Evolutionary conservation across 2,888 invertebrate genomes (phyloP).

Genomic region (Mimumesa dahlbomi): DNA sequence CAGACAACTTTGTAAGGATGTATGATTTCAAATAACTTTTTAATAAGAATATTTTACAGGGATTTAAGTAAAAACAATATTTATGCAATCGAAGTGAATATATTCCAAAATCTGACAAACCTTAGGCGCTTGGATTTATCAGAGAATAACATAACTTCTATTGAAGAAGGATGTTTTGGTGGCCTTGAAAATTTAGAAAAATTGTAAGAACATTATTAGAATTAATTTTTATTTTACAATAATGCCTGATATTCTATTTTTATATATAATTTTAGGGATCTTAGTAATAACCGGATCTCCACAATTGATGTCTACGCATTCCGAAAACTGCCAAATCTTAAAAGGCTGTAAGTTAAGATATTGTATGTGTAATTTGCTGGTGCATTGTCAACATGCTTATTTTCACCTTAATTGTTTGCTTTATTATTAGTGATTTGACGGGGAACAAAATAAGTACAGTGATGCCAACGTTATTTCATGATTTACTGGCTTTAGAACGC

Average conservation of each 20-base stretch:
- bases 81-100: slow-evolving; percentile 80
- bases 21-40: slow-evolving; percentile 1
- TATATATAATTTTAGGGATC: slow-evolving; percentile 83
- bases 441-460: slow-evolving; percentile 74
- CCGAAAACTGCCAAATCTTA: slow-evolving; percentile 86
- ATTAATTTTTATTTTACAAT: slow-evolving; percentile 10
- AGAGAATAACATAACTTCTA: slow-evolving; percentile 86
- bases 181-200: slow-evolving; percentile 86
- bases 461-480: slow-evolving; percentile 76
- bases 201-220: slow-evolving; percentile 80
- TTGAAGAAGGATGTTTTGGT: slow-evolving; percentile 87
- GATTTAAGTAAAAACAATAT: slow-evolving; percentile 85
- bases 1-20: not conserved
- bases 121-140: slow-evolving; percentile 84
- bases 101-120: slow-evolving; percentile 76
- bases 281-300: slow-evolving; percentile 90
- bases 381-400: slow-evolving; percentile 36
- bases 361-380: slow-evolving; percentile 15
- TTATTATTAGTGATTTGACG: slow-evolving; percentile 75
- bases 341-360: slow-evolving; percentile 82
- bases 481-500: slow-evolving; percentile 77
- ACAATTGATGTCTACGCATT: slow-evolving; percentile 89
- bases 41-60: slow-evolving; percentile 79
- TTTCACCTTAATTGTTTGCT: slow-evolving; percentile 52
- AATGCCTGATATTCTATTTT: slow-evolving; percentile 16